Conservation (phyloP, 2,797 vertebrate genomes). For the Peromyscus nudipes region DNA sequence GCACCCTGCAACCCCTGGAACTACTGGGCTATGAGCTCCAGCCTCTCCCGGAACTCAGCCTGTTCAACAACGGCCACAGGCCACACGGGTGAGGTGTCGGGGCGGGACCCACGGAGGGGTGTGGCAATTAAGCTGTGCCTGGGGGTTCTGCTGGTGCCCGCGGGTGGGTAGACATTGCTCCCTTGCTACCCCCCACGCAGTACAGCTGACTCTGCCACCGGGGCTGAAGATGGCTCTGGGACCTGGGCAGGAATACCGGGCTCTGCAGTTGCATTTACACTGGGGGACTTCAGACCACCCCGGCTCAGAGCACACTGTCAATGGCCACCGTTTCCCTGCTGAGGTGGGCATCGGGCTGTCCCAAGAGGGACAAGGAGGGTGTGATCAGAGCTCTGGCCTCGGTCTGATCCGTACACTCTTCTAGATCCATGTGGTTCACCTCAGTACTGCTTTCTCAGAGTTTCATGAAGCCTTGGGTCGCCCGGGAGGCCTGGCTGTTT, state of each 20-base stretch:
- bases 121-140: rapidly evolving
- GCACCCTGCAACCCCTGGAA: constrained; percentile 81
- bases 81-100: constrained; percentile 90
- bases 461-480: constrained; percentile 85
- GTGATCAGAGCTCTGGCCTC: neutral
- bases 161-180: neutral
- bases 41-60: constrained; percentile 70
- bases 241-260: constrained; percentile 87
- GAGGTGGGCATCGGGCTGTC: constrained; percentile 88
- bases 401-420: neutral
- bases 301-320: constrained; percentile 91
- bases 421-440: constrained; percentile 93
- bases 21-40: constrained; percentile 90
- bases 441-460: constrained; percentile 89
- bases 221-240: constrained; percentile 85
- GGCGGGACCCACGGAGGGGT: neutral
- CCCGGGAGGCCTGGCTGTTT: constrained; percentile 91
- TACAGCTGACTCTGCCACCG: constrained; percentile 84
- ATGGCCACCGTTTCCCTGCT: constrained; percentile 87
- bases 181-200: constrained; percentile 76
- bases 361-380: neutral
- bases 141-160: neutral
- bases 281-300: constrained; percentile 87
- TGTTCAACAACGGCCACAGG: constrained; percentile 93
- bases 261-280: constrained; percentile 92